Percentiles rank a stretch among this genome's conserved stretches.
phyloP scores from a whole-genome alignment of 1,140 invertebrate genomes.

The Cataglyphis hispanica region DNA sequence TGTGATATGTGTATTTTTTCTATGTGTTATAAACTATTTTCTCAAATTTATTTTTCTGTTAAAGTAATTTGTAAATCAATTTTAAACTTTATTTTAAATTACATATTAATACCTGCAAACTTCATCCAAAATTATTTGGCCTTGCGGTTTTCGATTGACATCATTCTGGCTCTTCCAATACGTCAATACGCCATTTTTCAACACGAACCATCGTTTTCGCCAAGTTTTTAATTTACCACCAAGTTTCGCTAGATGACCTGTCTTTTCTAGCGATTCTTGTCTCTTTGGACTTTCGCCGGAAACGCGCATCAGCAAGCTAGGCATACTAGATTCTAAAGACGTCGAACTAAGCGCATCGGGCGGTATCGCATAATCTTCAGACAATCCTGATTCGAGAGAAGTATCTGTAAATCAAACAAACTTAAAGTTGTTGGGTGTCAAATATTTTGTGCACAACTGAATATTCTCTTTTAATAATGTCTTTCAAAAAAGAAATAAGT shows the following conservation, averaged over 20 bases:
- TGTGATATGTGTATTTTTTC: background rate
- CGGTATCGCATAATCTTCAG: conserved; percentile 98
- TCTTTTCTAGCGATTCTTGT: conserved; percentile 94
- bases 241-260: conserved; percentile 96
- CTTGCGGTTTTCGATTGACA: conserved; percentile 95
- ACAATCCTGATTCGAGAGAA: conserved; percentile 96
- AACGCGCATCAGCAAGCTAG: conserved; percentile 89
- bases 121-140: conserved; percentile 96
- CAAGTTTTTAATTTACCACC: conserved; percentile 98
- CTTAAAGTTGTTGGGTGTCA: conserved; percentile 43
- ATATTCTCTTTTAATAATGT: background rate
- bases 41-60: background rate
- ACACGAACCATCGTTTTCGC: conserved; percentile 97
- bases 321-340: conserved; percentile 91
- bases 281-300: conserved; percentile 90
- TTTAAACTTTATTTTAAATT: background rate
- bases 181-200: conserved; percentile 95
- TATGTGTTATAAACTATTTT: background rate
- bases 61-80: background rate
- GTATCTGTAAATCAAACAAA: conserved; percentile 89
- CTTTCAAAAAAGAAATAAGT: background rate
- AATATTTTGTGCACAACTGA: background rate
- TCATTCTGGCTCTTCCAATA: conserved; percentile 98
- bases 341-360: conserved; percentile 95
- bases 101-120: conserved; percentile 88